Evolutionary conservation across 2,113 vertebrate species (phyloP).

Genomic region (Pelecanoides urinatrix): DNA sequence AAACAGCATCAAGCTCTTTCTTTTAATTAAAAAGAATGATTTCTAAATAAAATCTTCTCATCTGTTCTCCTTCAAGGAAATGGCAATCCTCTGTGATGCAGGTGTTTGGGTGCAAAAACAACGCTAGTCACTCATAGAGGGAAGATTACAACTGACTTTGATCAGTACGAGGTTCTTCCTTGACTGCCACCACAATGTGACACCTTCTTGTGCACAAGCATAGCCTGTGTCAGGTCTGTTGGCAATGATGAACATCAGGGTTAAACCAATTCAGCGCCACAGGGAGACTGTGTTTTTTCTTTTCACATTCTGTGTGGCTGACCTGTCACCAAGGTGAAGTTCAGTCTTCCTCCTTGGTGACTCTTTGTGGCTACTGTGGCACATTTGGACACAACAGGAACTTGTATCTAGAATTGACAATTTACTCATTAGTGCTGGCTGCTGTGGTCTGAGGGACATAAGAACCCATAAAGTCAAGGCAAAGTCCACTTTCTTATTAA

Average conservation of each 20-base stretch:
- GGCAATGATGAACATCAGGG: not conserved
- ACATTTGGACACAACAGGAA: not conserved
- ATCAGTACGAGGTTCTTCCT: not conserved
- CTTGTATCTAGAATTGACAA: not conserved
- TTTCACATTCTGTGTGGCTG: not conserved
- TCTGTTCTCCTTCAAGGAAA: not conserved
- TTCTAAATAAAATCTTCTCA: not conserved
- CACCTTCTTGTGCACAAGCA: not conserved
- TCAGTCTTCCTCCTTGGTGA: not conserved
- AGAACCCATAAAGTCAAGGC: not conserved
- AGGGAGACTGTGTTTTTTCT: not conserved
- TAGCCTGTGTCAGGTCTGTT: not conserved
- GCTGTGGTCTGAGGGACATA: not conserved
- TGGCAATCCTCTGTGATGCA: not conserved
- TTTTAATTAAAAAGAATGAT: not conserved
- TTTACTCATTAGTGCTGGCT: not conserved
- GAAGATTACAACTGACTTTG: not conserved
- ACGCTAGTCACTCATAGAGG: not conserved
- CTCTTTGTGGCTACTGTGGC: not conserved
- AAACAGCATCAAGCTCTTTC: rapidly evolving
- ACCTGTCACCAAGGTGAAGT: not conserved
- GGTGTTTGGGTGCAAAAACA: not conserved
- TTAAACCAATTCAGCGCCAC: not conserved
- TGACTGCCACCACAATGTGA: not conserved
- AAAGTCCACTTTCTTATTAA: not conserved